phyloP scores from a whole-genome alignment of 2,888 invertebrate genomes.

The Gymnosoma rotundatum region DNA sequence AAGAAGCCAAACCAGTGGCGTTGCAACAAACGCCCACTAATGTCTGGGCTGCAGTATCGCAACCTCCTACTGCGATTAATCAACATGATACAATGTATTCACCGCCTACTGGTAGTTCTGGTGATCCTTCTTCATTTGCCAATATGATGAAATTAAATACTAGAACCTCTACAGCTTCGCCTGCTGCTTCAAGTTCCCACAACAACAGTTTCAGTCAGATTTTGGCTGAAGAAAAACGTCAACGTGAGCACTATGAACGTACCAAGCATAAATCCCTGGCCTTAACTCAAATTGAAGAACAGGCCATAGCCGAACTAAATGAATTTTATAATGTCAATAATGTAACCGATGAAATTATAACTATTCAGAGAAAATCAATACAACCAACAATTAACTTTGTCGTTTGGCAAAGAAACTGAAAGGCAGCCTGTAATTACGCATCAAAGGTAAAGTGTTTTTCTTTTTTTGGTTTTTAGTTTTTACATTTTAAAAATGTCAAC shows the following conservation, averaged over 20 bases:
- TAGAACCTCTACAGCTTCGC: conserved; percentile 10
- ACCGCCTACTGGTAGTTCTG: conserved; percentile 74
- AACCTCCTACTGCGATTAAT: conserved; percentile 64
- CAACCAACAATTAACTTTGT: conserved; percentile 78
- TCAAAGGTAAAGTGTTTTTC: conserved; percentile 22
- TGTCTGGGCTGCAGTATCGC: conserved; percentile 76
- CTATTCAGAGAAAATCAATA: conserved; percentile 82
- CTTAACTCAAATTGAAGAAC: conserved; percentile 93
- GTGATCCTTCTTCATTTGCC: conserved; percentile 78
- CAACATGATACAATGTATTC: conserved; percentile 25
- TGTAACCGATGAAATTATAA: conserved; percentile 88
- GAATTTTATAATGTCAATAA: conserved; percentile 88
- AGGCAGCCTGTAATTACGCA: neutral
- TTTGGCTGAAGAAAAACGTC: conserved; percentile 88
- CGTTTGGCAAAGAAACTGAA: conserved; percentile 78
- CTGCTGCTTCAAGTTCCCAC: conserved; percentile 56
- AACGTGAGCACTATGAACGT: conserved; percentile 87
- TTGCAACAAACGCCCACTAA: conserved; percentile 75
- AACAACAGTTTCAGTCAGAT: conserved; percentile 84
- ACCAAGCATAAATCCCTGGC: conserved; percentile 88
- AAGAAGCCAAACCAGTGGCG: conserved; percentile 71
- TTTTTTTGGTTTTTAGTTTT: conserved; percentile 3
- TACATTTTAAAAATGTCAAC: conserved; percentile 23
- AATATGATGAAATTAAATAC: conserved; percentile 77
- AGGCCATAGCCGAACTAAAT: conserved; percentile 90